Percentiles rank a stretch among this genome's conserved stretches.
Conservation (phyloP, 2,113 vertebrate genomes). For the Procavia capensis region DNA sequence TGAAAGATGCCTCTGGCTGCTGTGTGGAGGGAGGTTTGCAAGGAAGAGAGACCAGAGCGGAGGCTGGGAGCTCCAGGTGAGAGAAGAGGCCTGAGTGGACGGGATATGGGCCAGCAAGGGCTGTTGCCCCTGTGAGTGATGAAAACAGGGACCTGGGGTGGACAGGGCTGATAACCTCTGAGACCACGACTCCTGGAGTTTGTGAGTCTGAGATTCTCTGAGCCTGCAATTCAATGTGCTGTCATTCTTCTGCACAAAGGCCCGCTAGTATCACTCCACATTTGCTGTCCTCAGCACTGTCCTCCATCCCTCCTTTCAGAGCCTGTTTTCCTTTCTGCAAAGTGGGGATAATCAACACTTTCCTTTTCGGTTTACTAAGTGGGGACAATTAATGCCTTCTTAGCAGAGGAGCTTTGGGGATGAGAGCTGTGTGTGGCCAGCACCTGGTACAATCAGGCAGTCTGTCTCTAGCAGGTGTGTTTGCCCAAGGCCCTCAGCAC, state of each 20-base stretch:
- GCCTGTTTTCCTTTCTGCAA: conserved; percentile 6
- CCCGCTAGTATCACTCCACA: background rate
- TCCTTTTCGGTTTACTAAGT: background rate
- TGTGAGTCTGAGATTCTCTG: background rate
- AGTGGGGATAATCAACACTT: background rate
- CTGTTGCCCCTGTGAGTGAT: accelerated
- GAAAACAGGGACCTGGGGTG: background rate
- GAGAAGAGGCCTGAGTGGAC: conserved; percentile 24
- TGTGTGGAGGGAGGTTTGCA: background rate
- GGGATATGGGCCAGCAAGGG: background rate
- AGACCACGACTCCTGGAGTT: background rate
- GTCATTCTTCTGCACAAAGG: background rate
- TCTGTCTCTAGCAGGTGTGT: accelerated
- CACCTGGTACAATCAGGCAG: background rate
- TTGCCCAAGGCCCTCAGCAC: background rate
- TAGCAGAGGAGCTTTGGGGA: background rate
- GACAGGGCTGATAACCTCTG: background rate
- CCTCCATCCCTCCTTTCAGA: background rate
- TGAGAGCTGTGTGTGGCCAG: background rate
- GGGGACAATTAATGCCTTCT: background rate
- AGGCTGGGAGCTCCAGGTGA: conserved; percentile 36
- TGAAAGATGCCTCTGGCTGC: conserved; percentile 33
- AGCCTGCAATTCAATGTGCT: background rate
- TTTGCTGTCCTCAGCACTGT: background rate
- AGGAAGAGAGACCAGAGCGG: conserved; percentile 15